These are phyloP conservation scores for Bombus picipes DNA, from an alignment of 1,140 invertebrate species.

Conservation along the genomic window DNA sequence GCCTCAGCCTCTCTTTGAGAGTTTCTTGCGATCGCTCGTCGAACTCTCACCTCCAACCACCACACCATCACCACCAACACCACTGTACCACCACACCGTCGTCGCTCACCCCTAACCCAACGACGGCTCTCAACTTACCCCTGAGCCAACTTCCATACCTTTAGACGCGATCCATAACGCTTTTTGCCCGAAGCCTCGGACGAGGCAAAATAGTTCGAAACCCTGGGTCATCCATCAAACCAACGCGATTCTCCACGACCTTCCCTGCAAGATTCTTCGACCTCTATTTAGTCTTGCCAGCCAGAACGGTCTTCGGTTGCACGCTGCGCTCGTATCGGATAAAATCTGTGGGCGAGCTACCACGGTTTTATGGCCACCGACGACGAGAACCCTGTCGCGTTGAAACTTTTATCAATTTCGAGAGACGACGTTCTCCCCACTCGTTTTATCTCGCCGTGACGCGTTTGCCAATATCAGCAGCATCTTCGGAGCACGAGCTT, in stretches of 20 bases:
- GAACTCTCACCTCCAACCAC: conserved; percentile 65
- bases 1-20: conserved; percentile 60
- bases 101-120: conserved; percentile 1
- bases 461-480: conserved; percentile 28
- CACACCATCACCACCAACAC: neutral
- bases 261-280: conserved; percentile 52
- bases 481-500: neutral
- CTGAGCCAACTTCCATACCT: conserved; percentile 46
- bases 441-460: neutral
- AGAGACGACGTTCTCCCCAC: neutral
- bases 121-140: conserved; percentile 62
- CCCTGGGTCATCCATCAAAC: conserved; percentile 68
- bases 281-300: conserved; percentile 54
- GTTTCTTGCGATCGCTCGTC: conserved; percentile 70
- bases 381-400: conserved; percentile 17
- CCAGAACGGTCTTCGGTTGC: conserved; percentile 1
- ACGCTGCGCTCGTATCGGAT: neutral
- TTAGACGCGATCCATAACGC: conserved; percentile 64
- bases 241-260: conserved; percentile 59
- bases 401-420: conserved; percentile 46
- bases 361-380: conserved; percentile 12
- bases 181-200: conserved; percentile 62
- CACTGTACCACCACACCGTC: neutral
- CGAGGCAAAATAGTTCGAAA: conserved; percentile 68
- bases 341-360: conserved; percentile 6